Conservation (phyloP, 2,888 invertebrate species). For the Kryphioiulus occultus region DNA sequence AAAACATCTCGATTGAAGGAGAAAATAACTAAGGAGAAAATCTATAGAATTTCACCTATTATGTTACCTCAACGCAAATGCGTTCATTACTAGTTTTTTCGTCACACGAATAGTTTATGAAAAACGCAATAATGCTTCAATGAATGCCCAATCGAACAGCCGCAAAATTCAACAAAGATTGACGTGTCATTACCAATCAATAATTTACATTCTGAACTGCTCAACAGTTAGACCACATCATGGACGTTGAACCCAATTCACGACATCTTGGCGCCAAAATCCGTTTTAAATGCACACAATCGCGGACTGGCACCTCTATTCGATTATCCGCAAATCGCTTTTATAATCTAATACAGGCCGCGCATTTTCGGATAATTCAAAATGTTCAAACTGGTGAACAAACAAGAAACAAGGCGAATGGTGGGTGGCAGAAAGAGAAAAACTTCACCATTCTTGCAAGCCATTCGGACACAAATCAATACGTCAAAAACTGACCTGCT, state of each 20-base stretch:
- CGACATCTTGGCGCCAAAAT: background rate
- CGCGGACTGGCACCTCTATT: background rate
- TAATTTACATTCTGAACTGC: background rate
- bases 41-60: too few species aligned
- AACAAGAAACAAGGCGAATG: background rate
- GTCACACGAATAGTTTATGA: too few species aligned
- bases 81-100: too few species aligned
- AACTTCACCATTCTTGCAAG: background rate
- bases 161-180: background rate
- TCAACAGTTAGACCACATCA: background rate
- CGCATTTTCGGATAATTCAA: background rate
- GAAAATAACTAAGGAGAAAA: too few species aligned
- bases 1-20: too few species aligned
- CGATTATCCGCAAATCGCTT: background rate
- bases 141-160: background rate
- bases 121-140: background rate
- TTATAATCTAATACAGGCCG: background rate
- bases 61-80: too few species aligned
- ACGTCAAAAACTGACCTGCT: constrained; percentile 45
- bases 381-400: background rate
- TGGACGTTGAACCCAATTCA: background rate
- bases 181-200: background rate
- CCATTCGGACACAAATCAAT: constrained; percentile 40
- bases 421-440: constrained; percentile 6
- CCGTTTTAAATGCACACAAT: background rate